Evolutionary conservation across 2,113 vertebrate species (phyloP).

Genomic region (Aix galericulata): DNA sequence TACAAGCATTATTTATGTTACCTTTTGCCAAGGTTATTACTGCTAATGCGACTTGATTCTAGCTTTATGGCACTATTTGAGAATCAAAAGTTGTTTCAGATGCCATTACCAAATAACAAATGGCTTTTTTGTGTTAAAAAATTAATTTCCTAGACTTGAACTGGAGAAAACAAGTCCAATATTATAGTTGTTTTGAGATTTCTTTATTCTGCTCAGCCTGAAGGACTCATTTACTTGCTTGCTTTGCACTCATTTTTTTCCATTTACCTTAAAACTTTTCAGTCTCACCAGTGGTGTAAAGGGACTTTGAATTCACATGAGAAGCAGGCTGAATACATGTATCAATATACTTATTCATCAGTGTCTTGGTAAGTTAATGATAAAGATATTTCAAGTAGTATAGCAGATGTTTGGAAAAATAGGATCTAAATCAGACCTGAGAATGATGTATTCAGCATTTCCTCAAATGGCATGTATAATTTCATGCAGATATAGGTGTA

Average conservation of each 20-base stretch:
- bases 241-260: background rate
- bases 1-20: background rate
- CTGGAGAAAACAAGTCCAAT: background rate
- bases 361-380: background rate
- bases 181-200: background rate
- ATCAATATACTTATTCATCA: constrained; percentile 12
- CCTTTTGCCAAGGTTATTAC: background rate
- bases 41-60: background rate
- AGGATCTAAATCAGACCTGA: background rate
- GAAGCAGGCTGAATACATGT: background rate
- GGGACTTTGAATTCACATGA: background rate
- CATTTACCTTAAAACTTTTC: background rate
- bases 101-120: background rate
- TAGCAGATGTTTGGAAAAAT: background rate
- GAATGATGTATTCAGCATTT: background rate
- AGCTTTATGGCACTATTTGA: background rate
- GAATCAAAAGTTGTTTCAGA: background rate
- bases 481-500: background rate
- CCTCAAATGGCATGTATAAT: background rate
- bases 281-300: background rate
- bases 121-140: constrained; percentile 3
- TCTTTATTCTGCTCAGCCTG: background rate
- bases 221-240: background rate
- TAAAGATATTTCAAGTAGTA: background rate
- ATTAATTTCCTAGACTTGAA: background rate